Conservation (phyloP, 2,797 vertebrate genomes). For the Fringilla coelebs region DNA sequence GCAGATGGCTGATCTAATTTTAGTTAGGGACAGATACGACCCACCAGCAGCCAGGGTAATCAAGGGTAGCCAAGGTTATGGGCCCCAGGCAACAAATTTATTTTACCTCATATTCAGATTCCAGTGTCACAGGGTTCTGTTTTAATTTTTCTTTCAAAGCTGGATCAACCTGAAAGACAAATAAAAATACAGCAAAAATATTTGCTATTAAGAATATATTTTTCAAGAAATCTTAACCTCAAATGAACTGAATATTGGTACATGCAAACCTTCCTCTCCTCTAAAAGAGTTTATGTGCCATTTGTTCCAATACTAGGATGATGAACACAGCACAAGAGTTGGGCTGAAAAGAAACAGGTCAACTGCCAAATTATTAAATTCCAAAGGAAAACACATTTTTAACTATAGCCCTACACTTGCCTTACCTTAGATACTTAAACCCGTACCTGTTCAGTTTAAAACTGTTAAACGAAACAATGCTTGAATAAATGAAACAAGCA, state of each 20-base stretch:
- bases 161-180: conserved; percentile 86
- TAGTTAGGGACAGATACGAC: conserved; percentile 51
- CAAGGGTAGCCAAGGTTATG: conserved; percentile 45
- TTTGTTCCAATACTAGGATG: background rate
- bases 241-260: background rate
- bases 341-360: background rate
- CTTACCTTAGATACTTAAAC: background rate
- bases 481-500: background rate
- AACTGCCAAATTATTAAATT: background rate
- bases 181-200: background rate
- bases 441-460: background rate
- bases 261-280: background rate
- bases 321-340: background rate
- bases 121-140: conserved; percentile 78
- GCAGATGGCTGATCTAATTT: conserved; percentile 67
- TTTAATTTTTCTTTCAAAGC: conserved; percentile 85
- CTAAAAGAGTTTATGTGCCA: background rate
- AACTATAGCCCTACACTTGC: background rate
- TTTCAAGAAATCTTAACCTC: background rate
- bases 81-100: conserved; percentile 27
- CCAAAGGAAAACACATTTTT: background rate
- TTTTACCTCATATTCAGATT: conserved; percentile 90
- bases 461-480: background rate
- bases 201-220: background rate
- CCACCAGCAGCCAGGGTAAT: conserved; percentile 23